These are phyloP conservation scores for Urocyon cinereoargenteus DNA, from an alignment of 2,797 vertebrate species.

Conservation along the genomic window DNA sequence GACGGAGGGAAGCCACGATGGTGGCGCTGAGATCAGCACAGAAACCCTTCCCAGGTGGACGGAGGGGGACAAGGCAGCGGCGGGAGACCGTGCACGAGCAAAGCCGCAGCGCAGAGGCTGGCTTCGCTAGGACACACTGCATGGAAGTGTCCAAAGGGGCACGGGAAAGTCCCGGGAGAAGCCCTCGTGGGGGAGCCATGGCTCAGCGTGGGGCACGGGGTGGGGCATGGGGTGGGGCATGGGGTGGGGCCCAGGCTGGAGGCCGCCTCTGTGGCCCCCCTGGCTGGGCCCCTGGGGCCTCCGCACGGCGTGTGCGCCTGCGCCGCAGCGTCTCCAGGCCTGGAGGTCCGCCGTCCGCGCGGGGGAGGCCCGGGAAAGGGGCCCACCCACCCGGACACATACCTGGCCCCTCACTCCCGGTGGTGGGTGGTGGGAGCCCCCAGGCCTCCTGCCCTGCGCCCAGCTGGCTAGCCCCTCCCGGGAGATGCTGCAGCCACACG, in stretches of 20 bases:
- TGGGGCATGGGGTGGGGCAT: too few species aligned
- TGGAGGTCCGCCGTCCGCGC: fast-evolving
- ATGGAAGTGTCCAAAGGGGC: fast-evolving
- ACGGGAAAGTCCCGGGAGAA: fast-evolving
- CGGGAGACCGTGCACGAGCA: fast-evolving
- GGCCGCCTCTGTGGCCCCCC: fast-evolving
- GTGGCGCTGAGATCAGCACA: fast-evolving
- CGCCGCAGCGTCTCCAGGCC: neutral
- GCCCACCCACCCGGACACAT: neutral
- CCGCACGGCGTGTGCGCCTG: neutral
- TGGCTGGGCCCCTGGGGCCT: neutral
- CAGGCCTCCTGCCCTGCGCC: neutral
- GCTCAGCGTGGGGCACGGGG: neutral
- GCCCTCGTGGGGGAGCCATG: fast-evolving
- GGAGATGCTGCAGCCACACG: slow-evolving; percentile 63
- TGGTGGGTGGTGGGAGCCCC: neutral
- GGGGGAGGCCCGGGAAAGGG: neutral
- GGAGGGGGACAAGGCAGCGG: fast-evolving
- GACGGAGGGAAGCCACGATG: fast-evolving
- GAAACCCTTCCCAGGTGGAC: fast-evolving
- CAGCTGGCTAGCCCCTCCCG: neutral
- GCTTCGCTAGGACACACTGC: fast-evolving
- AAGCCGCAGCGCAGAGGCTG: fast-evolving
- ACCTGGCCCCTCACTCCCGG: neutral
- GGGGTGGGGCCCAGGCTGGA: neutral